These are phyloP conservation scores for Siphamia tubifer DNA, from an alignment of 2,113 vertebrate genomes.

Conservation along the genomic window DNA sequence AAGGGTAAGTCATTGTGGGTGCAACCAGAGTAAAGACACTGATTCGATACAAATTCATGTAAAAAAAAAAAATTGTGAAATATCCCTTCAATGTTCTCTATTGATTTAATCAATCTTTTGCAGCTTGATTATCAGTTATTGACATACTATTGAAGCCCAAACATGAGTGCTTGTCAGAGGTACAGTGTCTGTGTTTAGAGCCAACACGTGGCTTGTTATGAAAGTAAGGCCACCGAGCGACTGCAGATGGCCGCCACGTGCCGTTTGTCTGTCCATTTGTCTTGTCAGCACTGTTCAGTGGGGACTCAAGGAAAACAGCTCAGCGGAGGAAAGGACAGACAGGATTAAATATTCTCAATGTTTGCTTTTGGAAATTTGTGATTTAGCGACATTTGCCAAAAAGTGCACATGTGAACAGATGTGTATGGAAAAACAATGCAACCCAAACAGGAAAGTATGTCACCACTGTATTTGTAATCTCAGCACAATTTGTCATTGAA, in stretches of 20 bases:
- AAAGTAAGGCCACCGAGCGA: conserved; percentile 38
- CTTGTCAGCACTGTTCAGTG: conserved; percentile 34
- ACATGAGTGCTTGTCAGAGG: neutral
- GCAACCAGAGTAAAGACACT: too few species aligned
- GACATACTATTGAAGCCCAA: neutral
- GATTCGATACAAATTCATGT: too few species aligned
- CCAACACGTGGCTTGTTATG: conserved; percentile 29
- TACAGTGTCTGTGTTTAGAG: conserved; percentile 15
- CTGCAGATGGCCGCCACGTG: conserved; percentile 62
- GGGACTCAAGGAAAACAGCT: conserved; percentile 31
- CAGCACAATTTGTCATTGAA: too few species aligned
- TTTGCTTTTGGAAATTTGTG: neutral
- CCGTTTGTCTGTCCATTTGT: conserved; percentile 38
- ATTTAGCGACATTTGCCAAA: neutral
- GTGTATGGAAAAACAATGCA: too few species aligned
- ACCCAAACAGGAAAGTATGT: too few species aligned
- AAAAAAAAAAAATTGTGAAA: too few species aligned
- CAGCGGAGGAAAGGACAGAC: conserved; percentile 20
- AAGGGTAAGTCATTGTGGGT: too few species aligned
- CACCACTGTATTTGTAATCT: too few species aligned
- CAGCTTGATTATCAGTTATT: neutral
- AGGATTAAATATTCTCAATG: neutral
- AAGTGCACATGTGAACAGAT: neutral
- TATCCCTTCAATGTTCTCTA: too few species aligned
- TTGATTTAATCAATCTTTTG: neutral